Evolutionary conservation across 2,113 vertebrate species (phyloP).

Genomic region (Thymallus thymallus): DNA sequence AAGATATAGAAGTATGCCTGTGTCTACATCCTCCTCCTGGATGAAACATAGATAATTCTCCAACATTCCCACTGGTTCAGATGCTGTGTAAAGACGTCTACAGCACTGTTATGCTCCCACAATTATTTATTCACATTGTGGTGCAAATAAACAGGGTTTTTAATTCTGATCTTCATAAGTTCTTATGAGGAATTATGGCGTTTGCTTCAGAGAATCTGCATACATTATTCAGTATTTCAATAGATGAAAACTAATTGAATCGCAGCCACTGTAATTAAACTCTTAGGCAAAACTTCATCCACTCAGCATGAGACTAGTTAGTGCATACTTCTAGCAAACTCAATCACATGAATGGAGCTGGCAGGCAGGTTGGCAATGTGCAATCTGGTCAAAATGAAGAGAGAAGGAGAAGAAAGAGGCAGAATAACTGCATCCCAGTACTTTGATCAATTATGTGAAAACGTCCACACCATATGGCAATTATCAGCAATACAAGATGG

Average conservation of each 20-base stretch:
- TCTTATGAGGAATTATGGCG: constrained; percentile 14
- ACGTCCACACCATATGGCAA: constrained; percentile 54
- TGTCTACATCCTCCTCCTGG: too few relatives aligned
- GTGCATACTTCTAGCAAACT: constrained; percentile 55
- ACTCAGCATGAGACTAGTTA: constrained; percentile 60
- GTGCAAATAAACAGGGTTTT: not conserved
- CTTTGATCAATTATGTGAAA: constrained; percentile 64
- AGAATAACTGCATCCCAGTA: constrained; percentile 41
- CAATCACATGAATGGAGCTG: constrained; percentile 55
- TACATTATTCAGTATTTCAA: constrained; percentile 46
- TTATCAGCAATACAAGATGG: constrained; percentile 46
- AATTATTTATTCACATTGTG: not conserved
- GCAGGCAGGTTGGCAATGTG: constrained; percentile 51
- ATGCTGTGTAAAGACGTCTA: not conserved
- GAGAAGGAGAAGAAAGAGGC: constrained; percentile 33
- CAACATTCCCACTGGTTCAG: not conserved
- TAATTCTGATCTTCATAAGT: not conserved
- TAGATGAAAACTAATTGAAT: constrained; percentile 50
- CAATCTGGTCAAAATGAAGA: constrained; percentile 56
- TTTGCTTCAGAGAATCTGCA: constrained; percentile 33
- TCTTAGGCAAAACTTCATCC: constrained; percentile 54
- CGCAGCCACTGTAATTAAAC: constrained; percentile 52
- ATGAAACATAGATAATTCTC: too few relatives aligned
- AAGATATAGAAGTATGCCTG: too few relatives aligned
- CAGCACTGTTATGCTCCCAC: not conserved